These are phyloP conservation scores for Tiliacea citrago DNA, from an alignment of 2,888 invertebrate genomes.

Conservation along the genomic window DNA sequence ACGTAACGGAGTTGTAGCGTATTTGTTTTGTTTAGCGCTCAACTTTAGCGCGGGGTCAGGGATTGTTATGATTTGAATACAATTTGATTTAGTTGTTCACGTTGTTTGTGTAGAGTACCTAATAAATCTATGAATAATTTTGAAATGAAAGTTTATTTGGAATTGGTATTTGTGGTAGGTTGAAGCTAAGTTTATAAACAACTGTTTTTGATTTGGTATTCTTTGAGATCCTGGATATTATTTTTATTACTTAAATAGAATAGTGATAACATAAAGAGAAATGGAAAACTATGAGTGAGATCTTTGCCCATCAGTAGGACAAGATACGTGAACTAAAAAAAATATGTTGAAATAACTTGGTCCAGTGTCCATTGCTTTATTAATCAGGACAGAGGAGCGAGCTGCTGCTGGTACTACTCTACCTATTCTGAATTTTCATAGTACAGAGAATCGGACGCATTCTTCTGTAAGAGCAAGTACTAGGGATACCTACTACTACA, in stretches of 20 bases:
- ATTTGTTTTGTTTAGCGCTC: slow-evolving; percentile 56
- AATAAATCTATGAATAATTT: slow-evolving; percentile 24
- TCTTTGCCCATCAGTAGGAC: no score
- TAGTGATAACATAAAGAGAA: not conserved
- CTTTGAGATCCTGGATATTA: not conserved
- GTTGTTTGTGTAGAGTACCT: slow-evolving; percentile 32
- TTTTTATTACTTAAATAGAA: not conserved
- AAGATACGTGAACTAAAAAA: no score
- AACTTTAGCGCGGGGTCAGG: slow-evolving; percentile 54
- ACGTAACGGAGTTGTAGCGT: slow-evolving; percentile 35
- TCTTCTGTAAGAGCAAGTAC: not conserved
- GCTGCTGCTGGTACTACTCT: no score
- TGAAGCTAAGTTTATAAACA: slow-evolving; percentile 2
- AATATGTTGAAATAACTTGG: not conserved
- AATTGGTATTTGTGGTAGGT: slow-evolving; percentile 10
- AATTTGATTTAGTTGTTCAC: slow-evolving; percentile 44
- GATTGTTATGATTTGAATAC: slow-evolving; percentile 54
- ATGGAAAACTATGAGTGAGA: not conserved
- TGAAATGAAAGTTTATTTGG: slow-evolving; percentile 21
- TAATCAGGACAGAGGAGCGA: not conserved
- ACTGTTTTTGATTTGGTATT: not conserved
- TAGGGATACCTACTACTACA: not conserved
- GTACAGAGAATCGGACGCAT: not conserved
- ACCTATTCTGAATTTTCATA: not conserved
- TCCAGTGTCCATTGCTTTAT: not conserved